phyloP scores from a whole-genome alignment of 2,888 invertebrate species.

The Notodonta ziczac region DNA sequence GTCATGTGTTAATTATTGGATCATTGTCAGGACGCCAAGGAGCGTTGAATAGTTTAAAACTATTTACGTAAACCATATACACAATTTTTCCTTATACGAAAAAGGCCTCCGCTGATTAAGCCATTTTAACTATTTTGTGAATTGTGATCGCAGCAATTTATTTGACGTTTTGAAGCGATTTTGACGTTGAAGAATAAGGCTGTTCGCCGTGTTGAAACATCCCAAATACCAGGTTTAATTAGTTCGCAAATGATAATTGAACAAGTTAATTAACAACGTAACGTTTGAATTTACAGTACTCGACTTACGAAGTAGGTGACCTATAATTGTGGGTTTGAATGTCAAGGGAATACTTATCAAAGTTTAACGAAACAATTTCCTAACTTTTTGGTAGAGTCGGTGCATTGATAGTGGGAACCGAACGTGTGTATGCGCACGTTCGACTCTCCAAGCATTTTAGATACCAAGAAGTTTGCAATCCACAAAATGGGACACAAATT shows the following conservation, averaged over 20 bases:
- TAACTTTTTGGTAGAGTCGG: not conserved
- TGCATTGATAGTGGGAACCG: not conserved
- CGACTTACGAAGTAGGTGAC: not conserved
- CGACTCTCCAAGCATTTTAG: not conserved
- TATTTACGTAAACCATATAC: not conserved
- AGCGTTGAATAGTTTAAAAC: not conserved
- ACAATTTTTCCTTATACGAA: no score
- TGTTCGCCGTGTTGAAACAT: not conserved
- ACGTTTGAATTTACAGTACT: not conserved
- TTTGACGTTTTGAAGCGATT: no score
- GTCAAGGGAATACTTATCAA: not conserved
- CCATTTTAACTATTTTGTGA: no score
- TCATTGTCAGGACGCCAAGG: constrained; percentile 54
- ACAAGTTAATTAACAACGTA: constrained; percentile 2
- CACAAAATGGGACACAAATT: not conserved
- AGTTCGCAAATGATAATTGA: not conserved
- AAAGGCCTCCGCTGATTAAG: no score
- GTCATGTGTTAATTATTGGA: constrained; percentile 73
- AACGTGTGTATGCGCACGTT: not conserved
- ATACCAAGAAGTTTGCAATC: not conserved
- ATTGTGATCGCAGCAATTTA: no score
- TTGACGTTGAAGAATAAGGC: no score
- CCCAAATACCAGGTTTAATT: not conserved
- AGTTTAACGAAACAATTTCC: not conserved
- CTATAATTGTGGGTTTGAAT: not conserved